Evolutionary conservation across 2,888 invertebrate species (phyloP), one percentile per base, ranked within the genome.

Genomic region (Dione juno): DNA sequence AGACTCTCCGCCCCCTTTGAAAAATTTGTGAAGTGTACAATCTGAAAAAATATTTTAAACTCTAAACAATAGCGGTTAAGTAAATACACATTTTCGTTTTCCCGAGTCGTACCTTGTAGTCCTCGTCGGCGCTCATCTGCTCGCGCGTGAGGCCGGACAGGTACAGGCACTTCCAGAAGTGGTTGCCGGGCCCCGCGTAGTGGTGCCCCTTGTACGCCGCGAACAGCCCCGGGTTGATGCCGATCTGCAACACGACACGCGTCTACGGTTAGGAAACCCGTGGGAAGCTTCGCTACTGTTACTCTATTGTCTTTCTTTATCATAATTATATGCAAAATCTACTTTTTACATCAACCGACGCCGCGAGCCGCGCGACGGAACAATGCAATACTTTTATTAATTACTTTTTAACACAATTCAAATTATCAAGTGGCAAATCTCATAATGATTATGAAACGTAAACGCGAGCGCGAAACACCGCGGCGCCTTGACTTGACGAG

Each of bases 131-230:
- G 81, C 97, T 98, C 96, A 99, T 96, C 86, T 98, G 98, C 84
- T 98, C 98, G 72, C 98, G 95, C 16, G 98, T 99, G 70, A 99
- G 94, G 9, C 99, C 99, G 61, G 98, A 98, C 78, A 99, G 94
- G 91, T 97, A 98, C 75, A 99, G 94, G 88, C 99, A 99, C 94
- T 99, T 99, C 99, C 99, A 99, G 94, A 99, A 99, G 94, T 99
- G 99, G 94, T 99, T 99, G 58, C 99, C 99, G 58, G 99, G 99
- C 66, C 99, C 99, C 67, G 99, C 99, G 94, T 99, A 99, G 92
- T 99, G 99, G 92, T 99, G 99, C 3, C 99, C 99, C 90, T 98
- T 98, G 93, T 98, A 98, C 76, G 99, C 99, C 77, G 99, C 99
- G 93, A 98, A 98, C 82, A 99, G 94, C 2, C 99, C 99, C 13